Conservation (phyloP, 2,888 invertebrate genomes). For the Liodrosophila aerea region DNA sequence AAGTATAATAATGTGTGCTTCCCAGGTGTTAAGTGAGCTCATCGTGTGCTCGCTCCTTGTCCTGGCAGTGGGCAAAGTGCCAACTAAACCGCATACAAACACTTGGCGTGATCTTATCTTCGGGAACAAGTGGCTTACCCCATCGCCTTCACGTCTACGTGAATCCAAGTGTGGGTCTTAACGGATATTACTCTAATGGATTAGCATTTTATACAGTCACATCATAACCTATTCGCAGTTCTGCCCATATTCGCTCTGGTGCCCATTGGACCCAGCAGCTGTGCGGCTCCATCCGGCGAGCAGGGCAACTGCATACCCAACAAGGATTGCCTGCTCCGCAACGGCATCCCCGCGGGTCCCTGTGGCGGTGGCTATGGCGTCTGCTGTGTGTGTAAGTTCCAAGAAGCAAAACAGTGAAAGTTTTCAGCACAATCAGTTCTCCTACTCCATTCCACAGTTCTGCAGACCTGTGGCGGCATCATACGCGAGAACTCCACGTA, state of each 20-base stretch:
- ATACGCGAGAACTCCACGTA: conserved; percentile 92
- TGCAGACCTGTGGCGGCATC: conserved; percentile 90
- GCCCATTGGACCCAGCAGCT: conserved; percentile 89
- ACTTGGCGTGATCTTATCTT: conserved; percentile 81
- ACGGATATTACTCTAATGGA: neutral
- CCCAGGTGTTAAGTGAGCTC: conserved; percentile 13
- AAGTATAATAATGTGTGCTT: conserved; percentile 10
- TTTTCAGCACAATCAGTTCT: too few species aligned
- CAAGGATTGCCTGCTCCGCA: conserved; percentile 87
- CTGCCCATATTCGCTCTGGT: conserved; percentile 91
- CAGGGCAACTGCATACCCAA: conserved; percentile 90
- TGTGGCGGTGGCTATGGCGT: conserved; percentile 86
- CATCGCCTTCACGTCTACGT: conserved; percentile 53
- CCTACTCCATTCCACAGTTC: conserved; percentile 86
- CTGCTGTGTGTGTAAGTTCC: conserved; percentile 82
- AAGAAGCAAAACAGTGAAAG: neutral
- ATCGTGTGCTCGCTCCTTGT: conserved; percentile 28
- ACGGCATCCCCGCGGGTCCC: conserved; percentile 89
- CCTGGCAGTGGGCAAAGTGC: conserved; percentile 50
- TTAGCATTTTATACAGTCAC: conserved; percentile 1
- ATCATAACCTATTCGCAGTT: conserved; percentile 83
- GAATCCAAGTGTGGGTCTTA: conserved; percentile 75
- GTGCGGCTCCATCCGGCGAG: conserved; percentile 89
- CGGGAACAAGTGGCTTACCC: conserved; percentile 73
- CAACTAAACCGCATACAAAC: conserved; percentile 41